phyloP scores from a whole-genome alignment of 2,888 invertebrate genomes.

The Acanthosepion lycidas region DNA sequence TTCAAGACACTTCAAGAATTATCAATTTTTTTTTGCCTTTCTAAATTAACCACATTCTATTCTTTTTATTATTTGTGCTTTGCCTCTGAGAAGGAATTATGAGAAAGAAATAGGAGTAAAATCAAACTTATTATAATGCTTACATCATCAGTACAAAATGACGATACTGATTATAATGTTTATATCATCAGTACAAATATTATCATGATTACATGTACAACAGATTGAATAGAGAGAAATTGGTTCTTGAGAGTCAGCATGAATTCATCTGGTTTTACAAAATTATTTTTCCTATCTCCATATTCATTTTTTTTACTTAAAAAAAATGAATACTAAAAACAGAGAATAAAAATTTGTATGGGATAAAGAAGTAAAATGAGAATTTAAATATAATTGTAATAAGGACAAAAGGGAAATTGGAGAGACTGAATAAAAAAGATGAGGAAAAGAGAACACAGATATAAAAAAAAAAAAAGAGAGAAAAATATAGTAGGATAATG shows the following conservation, averaged over 20 bases:
- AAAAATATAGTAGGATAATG: background rate
- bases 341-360: too few relatives aligned
- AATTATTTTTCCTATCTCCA: too few relatives aligned
- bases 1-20: background rate
- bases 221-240: too few relatives aligned
- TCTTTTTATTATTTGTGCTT: background rate
- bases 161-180: background rate
- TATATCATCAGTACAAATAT: background rate
- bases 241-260: too few relatives aligned
- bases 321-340: too few relatives aligned
- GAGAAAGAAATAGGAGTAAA: background rate
- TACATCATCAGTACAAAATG: background rate
- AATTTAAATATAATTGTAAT: too few relatives aligned
- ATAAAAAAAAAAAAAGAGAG: background rate
- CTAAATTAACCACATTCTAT: background rate
- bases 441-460: background rate
- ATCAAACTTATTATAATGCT: background rate
- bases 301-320: too few relatives aligned
- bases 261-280: too few relatives aligned
- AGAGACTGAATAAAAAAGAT: background rate
- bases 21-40: background rate
- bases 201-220: background rate
- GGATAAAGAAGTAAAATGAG: too few relatives aligned
- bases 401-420: background rate
- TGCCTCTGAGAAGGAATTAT: background rate